phyloP scores from a whole-genome alignment of 1,140 invertebrate genomes.

The Coptotermes formosanus region DNA sequence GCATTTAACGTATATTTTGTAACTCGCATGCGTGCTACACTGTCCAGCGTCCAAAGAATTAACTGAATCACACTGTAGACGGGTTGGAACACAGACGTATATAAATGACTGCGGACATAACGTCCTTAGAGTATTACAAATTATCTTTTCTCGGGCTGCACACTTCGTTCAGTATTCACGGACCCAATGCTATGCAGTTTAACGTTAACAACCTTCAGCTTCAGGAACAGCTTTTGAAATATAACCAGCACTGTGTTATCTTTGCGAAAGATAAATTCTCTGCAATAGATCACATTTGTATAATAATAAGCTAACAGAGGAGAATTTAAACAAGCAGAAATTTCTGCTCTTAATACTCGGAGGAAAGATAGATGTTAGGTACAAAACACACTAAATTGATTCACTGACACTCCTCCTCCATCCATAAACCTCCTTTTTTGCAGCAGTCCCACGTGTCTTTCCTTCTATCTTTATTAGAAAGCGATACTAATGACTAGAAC shows the following conservation, averaged over 20 bases:
- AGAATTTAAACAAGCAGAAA: background rate
- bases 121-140: no score
- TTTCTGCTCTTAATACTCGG: background rate
- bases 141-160: no score
- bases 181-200: background rate
- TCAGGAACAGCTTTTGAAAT: background rate
- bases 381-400: background rate
- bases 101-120: no score
- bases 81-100: no score
- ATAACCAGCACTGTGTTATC: background rate
- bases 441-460: background rate
- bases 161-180: no score
- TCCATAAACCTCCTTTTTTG: background rate
- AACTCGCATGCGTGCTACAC: no score
- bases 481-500: background rate
- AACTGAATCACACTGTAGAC: no score
- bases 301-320: background rate
- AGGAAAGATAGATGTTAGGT: background rate
- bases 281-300: background rate
- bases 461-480: background rate
- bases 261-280: background rate
- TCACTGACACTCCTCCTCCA: background rate
- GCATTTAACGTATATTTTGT: no score
- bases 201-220: background rate
- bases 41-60: no score